Conservation (phyloP, 2,888 invertebrate genomes). For the Onchidella celtica region DNA sequence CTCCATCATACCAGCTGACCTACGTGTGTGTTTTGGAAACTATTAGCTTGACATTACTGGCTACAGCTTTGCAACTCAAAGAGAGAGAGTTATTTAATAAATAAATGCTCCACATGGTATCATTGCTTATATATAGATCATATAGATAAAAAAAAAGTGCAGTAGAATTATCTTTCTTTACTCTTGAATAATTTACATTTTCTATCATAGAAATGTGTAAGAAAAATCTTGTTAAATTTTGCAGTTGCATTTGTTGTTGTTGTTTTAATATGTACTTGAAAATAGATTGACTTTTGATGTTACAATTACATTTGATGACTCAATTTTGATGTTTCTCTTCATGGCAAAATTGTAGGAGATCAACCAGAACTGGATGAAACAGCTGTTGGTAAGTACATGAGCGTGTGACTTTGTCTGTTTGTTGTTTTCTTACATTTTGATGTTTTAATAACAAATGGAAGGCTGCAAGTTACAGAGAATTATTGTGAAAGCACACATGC, state of each 20-base stretch:
- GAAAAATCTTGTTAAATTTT: not conserved
- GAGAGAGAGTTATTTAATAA: too few relatives aligned
- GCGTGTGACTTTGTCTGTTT: not conserved
- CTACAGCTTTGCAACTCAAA: too few relatives aligned
- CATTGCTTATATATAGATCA: too few relatives aligned
- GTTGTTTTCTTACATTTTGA: not conserved
- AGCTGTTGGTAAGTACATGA: slow-evolving; percentile 14
- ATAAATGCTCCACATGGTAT: too few relatives aligned
- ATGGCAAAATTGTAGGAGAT: slow-evolving; percentile 15
- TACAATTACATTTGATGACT: not conserved
- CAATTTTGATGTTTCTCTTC: not conserved
- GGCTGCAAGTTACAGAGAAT: not conserved
- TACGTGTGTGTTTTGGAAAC: too few relatives aligned
- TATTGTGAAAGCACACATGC: too few relatives aligned
- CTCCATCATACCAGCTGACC: too few relatives aligned
- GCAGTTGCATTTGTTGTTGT: not conserved
- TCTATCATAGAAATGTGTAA: not conserved
- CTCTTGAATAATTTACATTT: too few relatives aligned
- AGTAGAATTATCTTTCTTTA: too few relatives aligned
- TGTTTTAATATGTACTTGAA: not conserved
- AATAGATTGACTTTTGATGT: not conserved
- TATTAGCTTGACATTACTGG: too few relatives aligned
- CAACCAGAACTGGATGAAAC: slow-evolving; percentile 41
- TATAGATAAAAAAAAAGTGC: too few relatives aligned
- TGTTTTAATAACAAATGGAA: not conserved